Evolutionary conservation across 2,113 vertebrate species (phyloP).

Genomic region (Glaucidium brasilianum): DNA sequence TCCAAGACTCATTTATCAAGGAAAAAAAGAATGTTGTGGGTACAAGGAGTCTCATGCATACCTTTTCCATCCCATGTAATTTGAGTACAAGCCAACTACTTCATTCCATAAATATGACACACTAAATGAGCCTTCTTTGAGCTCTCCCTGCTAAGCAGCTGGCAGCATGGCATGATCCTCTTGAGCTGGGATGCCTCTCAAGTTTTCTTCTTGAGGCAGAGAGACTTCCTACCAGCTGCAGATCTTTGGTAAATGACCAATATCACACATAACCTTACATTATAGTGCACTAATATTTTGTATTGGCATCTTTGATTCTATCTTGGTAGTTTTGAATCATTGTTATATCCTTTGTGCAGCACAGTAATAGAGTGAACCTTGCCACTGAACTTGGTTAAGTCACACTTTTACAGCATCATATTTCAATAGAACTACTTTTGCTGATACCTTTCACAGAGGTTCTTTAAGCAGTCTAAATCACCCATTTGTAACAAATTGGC

Average conservation of each 20-base stretch:
- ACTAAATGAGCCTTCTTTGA: too few species aligned
- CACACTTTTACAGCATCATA: not conserved
- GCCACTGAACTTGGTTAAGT: not conserved
- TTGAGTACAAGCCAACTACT: not conserved
- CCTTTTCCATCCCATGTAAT: not conserved
- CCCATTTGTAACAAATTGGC: rapidly evolving
- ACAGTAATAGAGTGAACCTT: not conserved
- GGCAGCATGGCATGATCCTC: too few species aligned
- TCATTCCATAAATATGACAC: not conserved
- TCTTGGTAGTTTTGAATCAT: not conserved
- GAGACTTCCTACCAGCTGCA: too few species aligned
- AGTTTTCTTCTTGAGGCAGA: too few species aligned
- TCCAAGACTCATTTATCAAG: not conserved
- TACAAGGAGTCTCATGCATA: not conserved
- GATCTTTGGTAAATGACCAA: too few species aligned
- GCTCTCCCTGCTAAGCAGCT: too few species aligned
- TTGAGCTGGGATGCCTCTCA: too few species aligned
- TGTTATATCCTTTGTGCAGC: not conserved
- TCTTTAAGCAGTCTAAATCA: not conserved
- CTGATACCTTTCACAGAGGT: not conserved
- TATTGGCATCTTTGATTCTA: not conserved
- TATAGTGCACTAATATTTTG: not conserved
- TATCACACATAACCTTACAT: too few species aligned
- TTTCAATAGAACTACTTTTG: not conserved
- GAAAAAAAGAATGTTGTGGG: not conserved